Evolutionary conservation across 2,888 invertebrate species (phyloP).

Genomic region (Cantharis rufa): DNA sequence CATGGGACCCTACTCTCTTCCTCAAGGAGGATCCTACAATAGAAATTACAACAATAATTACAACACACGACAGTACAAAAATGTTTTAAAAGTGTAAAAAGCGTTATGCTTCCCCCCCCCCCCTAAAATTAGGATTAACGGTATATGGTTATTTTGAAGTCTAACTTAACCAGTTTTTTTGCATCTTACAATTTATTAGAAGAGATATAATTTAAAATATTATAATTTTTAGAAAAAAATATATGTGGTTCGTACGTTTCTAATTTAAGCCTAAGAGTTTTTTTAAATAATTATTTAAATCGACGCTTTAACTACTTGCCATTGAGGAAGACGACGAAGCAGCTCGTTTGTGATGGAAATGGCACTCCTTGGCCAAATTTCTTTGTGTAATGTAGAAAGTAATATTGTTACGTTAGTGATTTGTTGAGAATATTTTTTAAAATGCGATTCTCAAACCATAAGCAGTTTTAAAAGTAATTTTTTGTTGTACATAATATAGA

Average conservation of each 20-base stretch:
- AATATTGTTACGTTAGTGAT: neutral
- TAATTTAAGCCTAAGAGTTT: constrained; percentile 35
- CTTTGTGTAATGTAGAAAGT: neutral
- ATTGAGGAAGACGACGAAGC: neutral
- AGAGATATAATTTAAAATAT: constrained; percentile 36
- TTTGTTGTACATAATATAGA: constrained; percentile 33
- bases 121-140: constrained; percentile 43
- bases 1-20: constrained; percentile 47
- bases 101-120: constrained; percentile 6
- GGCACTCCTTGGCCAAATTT: neutral
- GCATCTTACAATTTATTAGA: constrained; percentile 25
- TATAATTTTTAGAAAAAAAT: constrained; percentile 36
- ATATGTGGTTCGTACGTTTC: constrained; percentile 40
- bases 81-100: constrained; percentile 51
- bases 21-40: constrained; percentile 41
- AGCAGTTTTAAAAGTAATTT: constrained; percentile 41
- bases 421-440: neutral
- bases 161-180: constrained; percentile 31
- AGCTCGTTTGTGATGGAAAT: neutral
- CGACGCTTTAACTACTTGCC: neutral
- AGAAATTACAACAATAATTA: constrained; percentile 48
- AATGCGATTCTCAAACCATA: constrained; percentile 45
- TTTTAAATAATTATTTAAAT: constrained; percentile 17
- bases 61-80: constrained; percentile 51
- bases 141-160: constrained; percentile 43